Percentiles rank a stretch among this genome's conserved stretches.
These are phyloP conservation scores for Iguana delicatissima DNA, from an alignment of 2,797 vertebrate species.

Conservation along the genomic window DNA sequence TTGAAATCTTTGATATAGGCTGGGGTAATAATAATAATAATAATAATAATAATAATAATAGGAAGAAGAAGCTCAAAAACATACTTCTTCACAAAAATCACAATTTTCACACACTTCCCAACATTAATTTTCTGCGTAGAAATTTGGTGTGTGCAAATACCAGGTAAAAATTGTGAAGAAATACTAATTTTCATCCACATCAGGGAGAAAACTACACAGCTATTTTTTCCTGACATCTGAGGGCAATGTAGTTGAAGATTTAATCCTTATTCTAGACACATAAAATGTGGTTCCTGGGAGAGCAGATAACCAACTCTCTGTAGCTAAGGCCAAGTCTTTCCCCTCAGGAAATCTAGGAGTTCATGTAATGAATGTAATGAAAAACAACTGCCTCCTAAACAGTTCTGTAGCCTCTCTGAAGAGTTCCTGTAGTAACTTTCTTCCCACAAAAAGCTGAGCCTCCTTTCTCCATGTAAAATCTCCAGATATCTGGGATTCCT, in stretches of 20 bases:
- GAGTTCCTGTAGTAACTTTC: background rate
- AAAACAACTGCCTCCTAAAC: background rate
- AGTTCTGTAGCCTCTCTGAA: background rate
- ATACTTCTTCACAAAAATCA: too few species aligned
- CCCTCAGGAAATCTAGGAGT: background rate
- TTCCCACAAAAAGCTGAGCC: background rate
- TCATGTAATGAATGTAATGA: conserved; percentile 6
- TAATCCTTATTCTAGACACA: background rate
- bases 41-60: too few species aligned
- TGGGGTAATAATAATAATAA: too few species aligned
- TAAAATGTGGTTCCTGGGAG: background rate
- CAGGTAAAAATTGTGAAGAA: too few species aligned
- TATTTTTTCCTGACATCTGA: too few species aligned
- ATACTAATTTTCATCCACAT: background rate
- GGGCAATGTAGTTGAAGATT: too few species aligned
- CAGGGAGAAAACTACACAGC: background rate
- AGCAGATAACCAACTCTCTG: background rate
- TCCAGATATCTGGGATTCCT: background rate
- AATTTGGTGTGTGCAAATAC: too few species aligned
- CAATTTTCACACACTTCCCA: too few species aligned
- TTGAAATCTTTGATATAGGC: too few species aligned
- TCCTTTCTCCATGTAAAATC: background rate
- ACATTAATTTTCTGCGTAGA: too few species aligned
- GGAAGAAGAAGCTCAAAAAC: too few species aligned
- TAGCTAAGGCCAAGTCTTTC: background rate